phyloP scores from a whole-genome alignment of 2,888 invertebrate species.

The Uloborus plumipes region DNA sequence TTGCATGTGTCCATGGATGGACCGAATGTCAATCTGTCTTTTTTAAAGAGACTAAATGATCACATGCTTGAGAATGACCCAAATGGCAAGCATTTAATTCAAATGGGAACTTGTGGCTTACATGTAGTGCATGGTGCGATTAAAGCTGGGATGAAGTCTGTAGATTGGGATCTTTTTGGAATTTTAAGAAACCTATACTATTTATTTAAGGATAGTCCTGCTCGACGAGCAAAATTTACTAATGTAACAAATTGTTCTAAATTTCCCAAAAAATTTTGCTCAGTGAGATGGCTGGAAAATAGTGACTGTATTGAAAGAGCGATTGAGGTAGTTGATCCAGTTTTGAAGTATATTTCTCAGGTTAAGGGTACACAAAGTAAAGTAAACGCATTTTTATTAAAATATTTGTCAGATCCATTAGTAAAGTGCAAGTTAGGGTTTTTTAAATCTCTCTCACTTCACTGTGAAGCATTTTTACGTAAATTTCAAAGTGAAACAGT shows the following conservation, averaged over 20 bases:
- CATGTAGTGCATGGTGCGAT: constrained; percentile 2
- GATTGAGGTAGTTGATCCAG: not conserved
- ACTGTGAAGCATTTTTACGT: not conserved
- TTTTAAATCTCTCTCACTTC: not conserved
- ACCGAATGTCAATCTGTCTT: no score
- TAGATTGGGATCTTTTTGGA: not conserved
- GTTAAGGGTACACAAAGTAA: no score
- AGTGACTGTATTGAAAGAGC: not conserved
- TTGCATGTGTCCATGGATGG: no score
- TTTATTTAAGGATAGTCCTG: constrained; percentile 9
- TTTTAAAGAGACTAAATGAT: no score
- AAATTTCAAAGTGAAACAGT: not conserved
- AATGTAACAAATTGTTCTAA: not conserved
- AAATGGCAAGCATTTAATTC: no score
- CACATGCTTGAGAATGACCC: no score
- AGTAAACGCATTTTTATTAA: no score
- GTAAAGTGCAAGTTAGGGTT: not conserved
- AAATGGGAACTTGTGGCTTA: constrained; percentile 8
- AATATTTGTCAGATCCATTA: not conserved
- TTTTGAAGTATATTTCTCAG: not conserved
- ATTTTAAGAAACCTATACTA: constrained; percentile 6
- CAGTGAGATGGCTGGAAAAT: constrained; percentile 18
- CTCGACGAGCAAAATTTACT: not conserved
- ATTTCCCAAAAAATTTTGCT: constrained; percentile 7
- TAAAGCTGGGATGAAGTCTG: constrained; percentile 1